phyloP scores from a whole-genome alignment of 2,797 vertebrate genomes.

The Florisuga fusca region DNA sequence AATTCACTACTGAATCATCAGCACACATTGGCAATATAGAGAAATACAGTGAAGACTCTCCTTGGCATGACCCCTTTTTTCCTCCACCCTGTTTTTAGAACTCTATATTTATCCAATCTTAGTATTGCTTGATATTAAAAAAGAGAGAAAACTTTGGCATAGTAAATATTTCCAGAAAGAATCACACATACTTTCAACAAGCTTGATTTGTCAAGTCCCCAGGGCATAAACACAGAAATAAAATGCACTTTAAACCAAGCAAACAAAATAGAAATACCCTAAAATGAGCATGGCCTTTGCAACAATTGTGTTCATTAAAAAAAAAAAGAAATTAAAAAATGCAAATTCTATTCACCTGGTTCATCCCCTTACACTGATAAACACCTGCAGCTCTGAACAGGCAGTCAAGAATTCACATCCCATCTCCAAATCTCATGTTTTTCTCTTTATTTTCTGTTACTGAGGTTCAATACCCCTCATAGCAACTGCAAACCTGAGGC shows the following conservation, averaged over 20 bases:
- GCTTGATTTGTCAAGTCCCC: not conserved
- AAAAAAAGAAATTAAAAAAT: not conserved
- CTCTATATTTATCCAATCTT: not conserved
- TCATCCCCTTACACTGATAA: not conserved
- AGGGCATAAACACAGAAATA: not conserved
- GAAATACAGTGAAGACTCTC: not conserved
- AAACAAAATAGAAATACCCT: not conserved
- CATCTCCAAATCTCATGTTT: fast-evolving
- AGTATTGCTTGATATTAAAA: not conserved
- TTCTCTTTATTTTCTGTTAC: not conserved
- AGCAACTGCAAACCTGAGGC: not conserved
- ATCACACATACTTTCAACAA: not conserved
- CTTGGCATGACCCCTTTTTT: not conserved
- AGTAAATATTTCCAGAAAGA: not conserved
- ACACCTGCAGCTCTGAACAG: not conserved
- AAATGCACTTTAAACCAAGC: not conserved
- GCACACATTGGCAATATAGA: not conserved
- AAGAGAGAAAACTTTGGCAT: not conserved
- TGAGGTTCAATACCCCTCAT: not conserved
- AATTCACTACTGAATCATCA: not conserved
- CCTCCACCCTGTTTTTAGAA: not conserved
- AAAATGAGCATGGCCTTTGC: not conserved
- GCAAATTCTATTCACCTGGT: not conserved
- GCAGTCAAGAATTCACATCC: not conserved
- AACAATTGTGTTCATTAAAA: not conserved